Evolutionary conservation across 1,140 invertebrate species (phyloP).

Genomic region (Rhizoglyphus robini): DNA sequence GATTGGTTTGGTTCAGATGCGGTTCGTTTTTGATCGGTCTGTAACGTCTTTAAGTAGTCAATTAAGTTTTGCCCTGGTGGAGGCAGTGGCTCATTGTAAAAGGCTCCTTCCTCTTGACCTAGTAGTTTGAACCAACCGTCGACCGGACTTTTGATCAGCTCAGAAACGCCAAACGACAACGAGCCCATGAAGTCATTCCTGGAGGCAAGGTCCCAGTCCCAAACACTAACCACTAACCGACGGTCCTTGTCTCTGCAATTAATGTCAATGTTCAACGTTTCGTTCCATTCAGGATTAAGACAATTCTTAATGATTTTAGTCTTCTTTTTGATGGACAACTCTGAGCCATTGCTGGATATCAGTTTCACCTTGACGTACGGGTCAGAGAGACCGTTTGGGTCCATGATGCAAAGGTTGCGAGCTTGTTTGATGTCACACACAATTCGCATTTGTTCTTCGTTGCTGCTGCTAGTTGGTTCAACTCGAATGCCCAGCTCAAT

Average conservation of each 20-base stretch:
- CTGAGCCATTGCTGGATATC: constrained; percentile 62
- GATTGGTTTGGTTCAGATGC: background rate
- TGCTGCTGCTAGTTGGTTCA: background rate
- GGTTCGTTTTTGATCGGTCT: background rate
- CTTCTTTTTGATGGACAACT: constrained; percentile 66
- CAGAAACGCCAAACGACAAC: constrained; percentile 92
- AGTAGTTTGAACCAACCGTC: constrained; percentile 97
- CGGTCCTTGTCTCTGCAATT: constrained; percentile 90
- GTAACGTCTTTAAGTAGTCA: constrained; percentile 7
- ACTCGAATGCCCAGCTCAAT: constrained; percentile 50
- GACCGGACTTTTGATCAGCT: constrained; percentile 73
- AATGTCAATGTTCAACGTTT: constrained; percentile 79
- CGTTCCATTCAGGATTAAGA: constrained; percentile 94
- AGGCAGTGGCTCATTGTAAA: constrained; percentile 91
- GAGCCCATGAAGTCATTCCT: constrained; percentile 99
- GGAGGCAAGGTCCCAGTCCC: constrained; percentile 99
- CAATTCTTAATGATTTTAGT: constrained; percentile 88
- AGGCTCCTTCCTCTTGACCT: constrained; percentile 95
- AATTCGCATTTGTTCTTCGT: constrained; percentile 32
- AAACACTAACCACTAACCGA: constrained; percentile 81
- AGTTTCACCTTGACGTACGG: constrained; percentile 89
- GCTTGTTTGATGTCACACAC: constrained; percentile 78
- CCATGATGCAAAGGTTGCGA: constrained; percentile 97
- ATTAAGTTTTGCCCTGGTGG: constrained; percentile 80
- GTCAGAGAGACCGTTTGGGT: constrained; percentile 84